Base-by-base conservation (phyloP, 2,113 vertebrate species). In the Gymnorhina tibicen region DNA sequence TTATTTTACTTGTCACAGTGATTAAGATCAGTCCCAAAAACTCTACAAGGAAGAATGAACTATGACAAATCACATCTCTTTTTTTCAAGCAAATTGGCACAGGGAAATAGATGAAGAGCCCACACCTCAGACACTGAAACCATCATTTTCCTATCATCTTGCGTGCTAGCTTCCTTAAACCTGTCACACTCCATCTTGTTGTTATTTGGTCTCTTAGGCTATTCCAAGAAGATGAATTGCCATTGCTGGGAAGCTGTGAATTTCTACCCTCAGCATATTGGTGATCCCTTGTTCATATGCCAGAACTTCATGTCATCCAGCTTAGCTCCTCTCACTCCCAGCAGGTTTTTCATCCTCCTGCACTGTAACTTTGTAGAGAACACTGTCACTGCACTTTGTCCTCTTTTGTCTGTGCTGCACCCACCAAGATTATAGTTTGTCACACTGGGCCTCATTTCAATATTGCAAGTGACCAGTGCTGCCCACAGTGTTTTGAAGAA, bases 381-480 rank as follows among this genome's bases (percentile, higher is more conserved):
- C 23, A 6, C 16, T 52, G 7, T 26, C 28, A 37, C 23, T 59
- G 15, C 22, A 11, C 23, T 28, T 87, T 0, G 1, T 13, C 24
- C 21, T 16, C 19, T 58, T 84, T 70, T 1, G 0, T 33, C 35
- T 53, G 37, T 83, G 50, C 63, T 91, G 64, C 42, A 46, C 28
- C 26, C 1, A 1, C 59, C 47, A 42, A 32, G 16, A 11, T 49
- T n/a, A 9, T 35, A 0, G 12, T 69, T 86, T 58, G 22, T 41
- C 63, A 56, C 41, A 13, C 16, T 2, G 4, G 8, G 18, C 39
- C 33, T 83, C 52, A 39, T 82, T 70, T 47, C n/a, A 41, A 1
- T 50, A 47, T 7, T 39, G 35, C 35, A 68, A 35, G 39, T 39
- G 82, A 47, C 21, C 26, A 55, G 8, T 0, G 0, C 46, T 44